Evolutionary conservation across 2,113 vertebrate genomes (phyloP), one percentile per base, ranked within the genome.

Genomic region (Poeciliopsis retropinna): DNA sequence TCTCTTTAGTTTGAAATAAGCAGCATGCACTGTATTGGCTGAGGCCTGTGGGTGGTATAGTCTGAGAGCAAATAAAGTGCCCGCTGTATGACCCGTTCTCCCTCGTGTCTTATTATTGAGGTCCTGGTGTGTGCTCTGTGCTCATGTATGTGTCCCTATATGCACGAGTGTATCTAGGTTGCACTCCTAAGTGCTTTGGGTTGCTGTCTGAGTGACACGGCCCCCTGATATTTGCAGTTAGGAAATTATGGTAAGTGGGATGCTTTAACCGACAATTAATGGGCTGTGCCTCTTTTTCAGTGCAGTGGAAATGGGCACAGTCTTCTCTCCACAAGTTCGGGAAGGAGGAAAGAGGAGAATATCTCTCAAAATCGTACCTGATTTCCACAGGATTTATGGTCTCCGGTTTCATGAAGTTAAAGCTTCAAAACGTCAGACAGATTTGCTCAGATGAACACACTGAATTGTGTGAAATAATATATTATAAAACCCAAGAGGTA

Each of bases 181-280:
- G 84, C 54, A 67, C 79, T 80, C 76, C 60, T 87, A 86, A 84
- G 88, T 86, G 86, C 85, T 85, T 85, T 57, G 81, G 69, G 72
- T 70, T 73, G 39, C 85, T 81, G 72, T 81, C 73, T 79, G 64
- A 28, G 79, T 84, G 82, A 90, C 84, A 82, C 54, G 44, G 85
- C 79, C 81, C 84, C 85, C 77, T 87, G 84, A 82, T 79, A 88
- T 87, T 87, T 86, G 73, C 82, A 87, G 86, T 80, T 80, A 64
- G 70, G 69, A 84, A 88, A 74, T 82, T 87, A 90, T 88, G 87
- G 76, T 89, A 87, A 89, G 72, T 73, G 70, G 70, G 67, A 67
- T 72, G 85, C 70, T 80, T 79, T 81, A 88, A 88, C 82, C 85
- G 83, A 84, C 76, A 79, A 87, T 92, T 86, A 88, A 83, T 81